A percentile compares a stretch with the other conserved stretches of the same genome.
Conservation (phyloP, 2,113 vertebrate species). For the Saguinus imperator region DNA sequence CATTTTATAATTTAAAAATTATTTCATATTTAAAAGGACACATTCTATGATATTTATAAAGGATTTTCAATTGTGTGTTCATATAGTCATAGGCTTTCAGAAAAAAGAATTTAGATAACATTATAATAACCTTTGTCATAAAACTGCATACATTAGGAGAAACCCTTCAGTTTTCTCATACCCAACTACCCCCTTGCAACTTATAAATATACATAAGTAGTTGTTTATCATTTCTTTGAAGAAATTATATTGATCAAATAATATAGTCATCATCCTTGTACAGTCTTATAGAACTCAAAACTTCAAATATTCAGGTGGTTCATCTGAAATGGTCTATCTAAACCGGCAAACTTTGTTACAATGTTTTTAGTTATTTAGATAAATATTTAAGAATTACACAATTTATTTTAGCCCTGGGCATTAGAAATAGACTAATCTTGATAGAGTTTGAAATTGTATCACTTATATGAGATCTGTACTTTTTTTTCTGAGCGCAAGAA, state of each 20-base stretch:
- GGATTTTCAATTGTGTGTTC: background rate
- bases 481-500: constrained; percentile 57
- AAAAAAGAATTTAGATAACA: background rate
- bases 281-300: background rate
- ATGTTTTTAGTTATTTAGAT: constrained; percentile 40
- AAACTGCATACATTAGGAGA: background rate
- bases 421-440: constrained; percentile 70
- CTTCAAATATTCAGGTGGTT: background rate
- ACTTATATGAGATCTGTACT: constrained; percentile 57
- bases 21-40: background rate
- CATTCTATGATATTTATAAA: background rate
- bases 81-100: background rate
- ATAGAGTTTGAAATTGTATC: constrained; percentile 57
- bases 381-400: constrained; percentile 34
- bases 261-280: background rate
- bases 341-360: background rate
- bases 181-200: background rate
- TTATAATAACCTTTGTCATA: background rate
- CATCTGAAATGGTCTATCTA: background rate
- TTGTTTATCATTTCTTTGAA: background rate
- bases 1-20: background rate
- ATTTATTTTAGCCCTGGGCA: constrained; percentile 17
- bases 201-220: background rate
- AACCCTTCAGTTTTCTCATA: background rate
- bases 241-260: background rate